Conservation (phyloP, 2,797 vertebrate species). For the Valencia hispanica region DNA sequence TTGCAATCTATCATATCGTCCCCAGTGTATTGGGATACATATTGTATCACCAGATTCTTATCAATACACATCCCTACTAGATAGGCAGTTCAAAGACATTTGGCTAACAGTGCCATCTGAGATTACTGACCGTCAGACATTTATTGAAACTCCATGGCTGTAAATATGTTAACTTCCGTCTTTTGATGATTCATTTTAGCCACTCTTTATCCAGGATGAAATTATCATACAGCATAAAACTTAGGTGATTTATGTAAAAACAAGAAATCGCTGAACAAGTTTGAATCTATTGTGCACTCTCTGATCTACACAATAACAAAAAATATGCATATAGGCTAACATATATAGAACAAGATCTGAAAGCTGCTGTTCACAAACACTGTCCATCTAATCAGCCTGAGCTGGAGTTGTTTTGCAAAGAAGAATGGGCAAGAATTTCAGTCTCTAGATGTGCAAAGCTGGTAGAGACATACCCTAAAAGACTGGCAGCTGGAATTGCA, state of each 20-base stretch:
- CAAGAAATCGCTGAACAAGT: background rate
- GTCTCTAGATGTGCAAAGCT: no score
- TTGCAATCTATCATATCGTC: no score
- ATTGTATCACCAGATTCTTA: no score
- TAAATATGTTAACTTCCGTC: background rate
- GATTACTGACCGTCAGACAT: background rate
- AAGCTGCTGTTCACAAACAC: no score
- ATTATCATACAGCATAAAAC: background rate
- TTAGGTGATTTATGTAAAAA: background rate
- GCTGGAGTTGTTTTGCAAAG: no score
- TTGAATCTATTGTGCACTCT: background rate
- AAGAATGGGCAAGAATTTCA: no score
- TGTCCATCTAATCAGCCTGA: no score
- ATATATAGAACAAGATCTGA: no score
- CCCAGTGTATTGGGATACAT: no score
- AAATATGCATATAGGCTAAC: background rate
- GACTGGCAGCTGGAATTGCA: no score
- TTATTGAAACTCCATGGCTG: background rate
- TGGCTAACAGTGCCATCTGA: conserved; percentile 2
- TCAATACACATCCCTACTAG: no score
- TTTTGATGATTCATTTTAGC: background rate
- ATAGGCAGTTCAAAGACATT: background rate
- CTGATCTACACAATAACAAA: background rate
- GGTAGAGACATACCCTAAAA: no score
- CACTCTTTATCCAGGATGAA: background rate